phyloP scores from a whole-genome alignment of 2,113 vertebrate species.

The Himantopus leucocephalus region DNA sequence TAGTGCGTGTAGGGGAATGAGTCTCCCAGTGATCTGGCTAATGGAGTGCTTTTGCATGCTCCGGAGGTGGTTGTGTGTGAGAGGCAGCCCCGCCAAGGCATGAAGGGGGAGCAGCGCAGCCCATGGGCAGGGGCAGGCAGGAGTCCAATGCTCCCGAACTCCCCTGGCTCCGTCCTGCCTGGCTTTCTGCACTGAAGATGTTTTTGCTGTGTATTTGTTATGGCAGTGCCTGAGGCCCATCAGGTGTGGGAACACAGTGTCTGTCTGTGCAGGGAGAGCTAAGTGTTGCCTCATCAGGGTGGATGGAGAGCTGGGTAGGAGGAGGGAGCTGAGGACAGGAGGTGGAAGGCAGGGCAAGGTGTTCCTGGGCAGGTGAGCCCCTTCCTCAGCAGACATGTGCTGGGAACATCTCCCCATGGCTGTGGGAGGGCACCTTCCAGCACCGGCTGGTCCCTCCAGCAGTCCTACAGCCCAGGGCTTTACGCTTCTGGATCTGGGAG shows the following conservation, averaged over 20 bases:
- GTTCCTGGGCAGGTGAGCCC: not conserved
- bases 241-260: fast-evolving
- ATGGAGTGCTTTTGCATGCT: not conserved
- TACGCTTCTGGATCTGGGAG: not conserved
- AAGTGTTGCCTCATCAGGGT: fast-evolving
- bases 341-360: not conserved
- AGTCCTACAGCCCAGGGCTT: not conserved
- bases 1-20: fast-evolving
- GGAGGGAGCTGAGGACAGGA: not conserved
- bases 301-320: not conserved
- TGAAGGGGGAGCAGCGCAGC: not conserved
- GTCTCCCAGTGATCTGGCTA: not conserved
- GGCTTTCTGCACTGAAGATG: not conserved
- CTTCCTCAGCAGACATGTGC: not conserved
- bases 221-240: fast-evolving
- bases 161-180: not conserved
- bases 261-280: not conserved
- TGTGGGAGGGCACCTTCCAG: not conserved
- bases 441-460: not conserved
- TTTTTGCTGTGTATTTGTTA: no score
- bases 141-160: not conserved
- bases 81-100: fast-evolving
- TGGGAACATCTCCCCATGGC: not conserved
- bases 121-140: not conserved
- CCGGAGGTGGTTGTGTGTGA: not conserved